Percentiles rank a stretch among this genome's conserved stretches.
These are phyloP conservation scores for Chelonoidis abingdonii DNA, from an alignment of 2,113 vertebrate genomes.

Conservation along the genomic window DNA sequence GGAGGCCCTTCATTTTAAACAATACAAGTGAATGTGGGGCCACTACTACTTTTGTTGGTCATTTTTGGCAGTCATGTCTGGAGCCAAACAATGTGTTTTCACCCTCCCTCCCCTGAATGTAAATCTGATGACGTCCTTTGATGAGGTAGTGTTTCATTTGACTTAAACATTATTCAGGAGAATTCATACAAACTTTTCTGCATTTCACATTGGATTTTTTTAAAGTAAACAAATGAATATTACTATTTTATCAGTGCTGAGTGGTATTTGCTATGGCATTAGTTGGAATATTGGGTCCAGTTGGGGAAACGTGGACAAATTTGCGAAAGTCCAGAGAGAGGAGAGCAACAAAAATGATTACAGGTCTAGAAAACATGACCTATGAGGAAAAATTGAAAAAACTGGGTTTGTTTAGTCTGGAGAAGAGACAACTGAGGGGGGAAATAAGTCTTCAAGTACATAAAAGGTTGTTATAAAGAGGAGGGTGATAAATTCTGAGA, in stretches of 20 bases:
- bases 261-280: background rate
- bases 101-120: accelerated
- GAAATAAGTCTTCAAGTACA: background rate
- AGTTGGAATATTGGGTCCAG: background rate
- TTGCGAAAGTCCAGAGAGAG: background rate
- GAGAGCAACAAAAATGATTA: background rate
- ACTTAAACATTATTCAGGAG: background rate
- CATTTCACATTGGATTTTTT: background rate
- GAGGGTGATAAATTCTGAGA: background rate
- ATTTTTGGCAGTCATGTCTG: background rate
- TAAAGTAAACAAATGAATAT: background rate
- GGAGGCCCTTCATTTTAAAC: background rate
- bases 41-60: background rate
- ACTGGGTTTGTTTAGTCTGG: background rate
- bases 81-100: background rate
- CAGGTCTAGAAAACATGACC: background rate
- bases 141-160: background rate
- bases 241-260: background rate
- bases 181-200: background rate
- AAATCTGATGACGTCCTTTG: background rate
- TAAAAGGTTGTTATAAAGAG: background rate
- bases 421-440: background rate
- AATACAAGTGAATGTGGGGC: background rate
- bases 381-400: background rate
- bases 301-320: background rate